Conservation (phyloP, 2,888 invertebrate genomes). For the Congeria kusceri region DNA sequence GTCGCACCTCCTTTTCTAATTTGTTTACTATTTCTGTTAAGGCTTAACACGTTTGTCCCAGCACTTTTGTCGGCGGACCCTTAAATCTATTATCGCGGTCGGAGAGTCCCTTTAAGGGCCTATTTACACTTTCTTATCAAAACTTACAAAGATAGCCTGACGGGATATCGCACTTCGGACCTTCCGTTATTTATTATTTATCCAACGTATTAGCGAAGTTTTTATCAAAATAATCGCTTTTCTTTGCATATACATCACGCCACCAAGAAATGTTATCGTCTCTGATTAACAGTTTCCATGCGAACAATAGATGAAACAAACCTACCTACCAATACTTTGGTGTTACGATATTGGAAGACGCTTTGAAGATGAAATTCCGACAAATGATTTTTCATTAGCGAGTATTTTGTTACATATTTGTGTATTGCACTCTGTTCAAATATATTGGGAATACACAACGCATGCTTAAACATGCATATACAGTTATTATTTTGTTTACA, state of each 20-base stretch:
- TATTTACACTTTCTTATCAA: slow-evolving; percentile 34
- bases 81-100: slow-evolving; percentile 36
- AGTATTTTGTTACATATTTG: too few relatives aligned
- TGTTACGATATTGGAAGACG: neutral
- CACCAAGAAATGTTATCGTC: slow-evolving; percentile 23
- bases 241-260: slow-evolving; percentile 16
- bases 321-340: neutral
- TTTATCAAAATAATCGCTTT: slow-evolving; percentile 25
- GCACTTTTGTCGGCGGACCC: slow-evolving; percentile 19
- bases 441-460: too few relatives aligned
- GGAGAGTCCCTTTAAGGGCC: slow-evolving; percentile 23
- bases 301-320: slow-evolving; percentile 9
- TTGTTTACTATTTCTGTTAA: slow-evolving; percentile 54
- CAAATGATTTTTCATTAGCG: too few relatives aligned
- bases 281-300: slow-evolving; percentile 28
- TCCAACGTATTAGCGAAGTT: slow-evolving; percentile 27
- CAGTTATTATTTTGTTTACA: too few relatives aligned
- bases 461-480: too few relatives aligned
- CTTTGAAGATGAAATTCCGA: too few relatives aligned
- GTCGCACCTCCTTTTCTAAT: slow-evolving; percentile 45
- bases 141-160: slow-evolving; percentile 13
- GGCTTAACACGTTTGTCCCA: slow-evolving; percentile 48
- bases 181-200: slow-evolving; percentile 43
- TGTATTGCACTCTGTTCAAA: too few relatives aligned
- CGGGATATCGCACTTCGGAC: slow-evolving; percentile 16